Evolutionary conservation across 2,888 invertebrate species (phyloP), one percentile per base, ranked within the genome.

Genomic region (Caenorhabditis sp.): DNA sequence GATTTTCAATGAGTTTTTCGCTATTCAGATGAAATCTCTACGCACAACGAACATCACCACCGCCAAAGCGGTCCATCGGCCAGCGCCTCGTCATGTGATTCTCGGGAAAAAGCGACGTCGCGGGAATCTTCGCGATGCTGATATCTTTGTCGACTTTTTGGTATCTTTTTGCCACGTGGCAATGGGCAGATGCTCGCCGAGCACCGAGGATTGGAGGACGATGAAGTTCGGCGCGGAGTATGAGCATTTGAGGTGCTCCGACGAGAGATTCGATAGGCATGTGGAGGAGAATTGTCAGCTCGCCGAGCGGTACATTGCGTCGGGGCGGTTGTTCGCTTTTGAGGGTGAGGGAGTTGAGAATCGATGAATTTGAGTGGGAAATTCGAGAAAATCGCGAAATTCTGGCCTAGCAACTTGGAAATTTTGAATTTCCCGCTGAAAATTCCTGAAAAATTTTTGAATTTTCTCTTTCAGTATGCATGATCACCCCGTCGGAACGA

Each of bases 141-240:
- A 77, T 24, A 54, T 82, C 19, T 69, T 82, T 28, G 28, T 24
- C 28, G 77, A 82, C 35, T 82, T 82, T 49, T 56, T 82, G 28
- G 56, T 54, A 5, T 72, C 82, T 0, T 77, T 82, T 12, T 68
- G 77, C 38, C 73, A 82, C 63, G 72, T 22, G 49, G 72, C 58
- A 26, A 49, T 82, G 35, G 73, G 69, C 16, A 26, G 77, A 68
- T 82, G 82, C 68, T 54, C 82, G 4, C 44, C 56, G 54, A 69
- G 24, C 19, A 49, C 59, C 26, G 54, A 35, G n/a, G 64, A 68
- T 19, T 70, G 64, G 79, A 19, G 7, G 14, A 54, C n/a, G 16
- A 44, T 28, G 10, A 70, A 69, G 14, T 70, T 70, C 35, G 79
- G 70, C 26, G 44, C 54, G 56, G 58, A 61, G 8, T 70, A 64